These are phyloP conservation scores for Serinus canaria DNA, from an alignment of 2,113 vertebrate species.

Conservation along the genomic window DNA sequence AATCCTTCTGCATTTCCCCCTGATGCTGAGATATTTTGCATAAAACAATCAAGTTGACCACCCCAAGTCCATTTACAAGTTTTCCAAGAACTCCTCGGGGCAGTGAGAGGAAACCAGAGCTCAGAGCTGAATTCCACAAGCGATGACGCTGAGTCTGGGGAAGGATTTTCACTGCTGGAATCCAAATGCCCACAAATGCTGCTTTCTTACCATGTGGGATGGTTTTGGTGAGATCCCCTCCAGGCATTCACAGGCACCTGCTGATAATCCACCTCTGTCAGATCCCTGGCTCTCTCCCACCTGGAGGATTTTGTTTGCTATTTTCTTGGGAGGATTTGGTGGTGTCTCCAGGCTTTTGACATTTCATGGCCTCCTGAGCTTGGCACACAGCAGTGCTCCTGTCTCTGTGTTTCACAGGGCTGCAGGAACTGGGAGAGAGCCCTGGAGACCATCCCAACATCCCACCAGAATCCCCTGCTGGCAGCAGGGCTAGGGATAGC, in stretches of 20 bases:
- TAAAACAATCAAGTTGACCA: neutral
- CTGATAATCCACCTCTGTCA: neutral
- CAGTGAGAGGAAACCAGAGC: neutral
- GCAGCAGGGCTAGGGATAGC: neutral
- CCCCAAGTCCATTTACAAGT: neutral
- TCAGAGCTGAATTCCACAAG: neutral
- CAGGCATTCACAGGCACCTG: neutral
- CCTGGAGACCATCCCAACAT: neutral
- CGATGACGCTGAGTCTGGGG: neutral
- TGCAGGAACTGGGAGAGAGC: neutral
- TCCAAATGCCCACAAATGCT: neutral
- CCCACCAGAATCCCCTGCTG: neutral
- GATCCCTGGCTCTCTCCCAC: neutral
- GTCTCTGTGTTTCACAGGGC: neutral
- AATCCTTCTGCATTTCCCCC: neutral
- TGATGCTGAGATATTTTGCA: neutral
- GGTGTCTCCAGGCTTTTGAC: neutral
- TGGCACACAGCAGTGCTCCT: neutral
- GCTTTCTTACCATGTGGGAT: neutral
- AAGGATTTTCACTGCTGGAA: neutral
- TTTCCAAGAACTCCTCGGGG: neutral
- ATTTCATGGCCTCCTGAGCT: neutral
- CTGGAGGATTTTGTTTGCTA: neutral
- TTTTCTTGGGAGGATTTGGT: neutral
- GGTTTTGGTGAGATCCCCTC: neutral